Evolutionary conservation across 2,888 invertebrate species (phyloP).

Genomic region (Globia sparganii): DNA sequence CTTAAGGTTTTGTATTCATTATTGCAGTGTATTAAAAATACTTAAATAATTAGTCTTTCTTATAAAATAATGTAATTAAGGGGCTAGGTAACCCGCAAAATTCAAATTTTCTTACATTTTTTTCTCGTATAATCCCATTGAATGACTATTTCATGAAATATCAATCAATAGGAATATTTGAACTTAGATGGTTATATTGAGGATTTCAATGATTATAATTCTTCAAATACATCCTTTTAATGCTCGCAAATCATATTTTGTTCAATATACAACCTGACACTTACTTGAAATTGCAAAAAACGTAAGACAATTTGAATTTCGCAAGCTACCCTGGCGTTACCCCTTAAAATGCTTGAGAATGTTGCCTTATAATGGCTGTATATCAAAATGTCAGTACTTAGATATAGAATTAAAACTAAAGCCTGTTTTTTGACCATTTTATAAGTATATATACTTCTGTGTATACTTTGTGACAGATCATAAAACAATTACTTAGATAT

Average conservation of each 20-base stretch:
- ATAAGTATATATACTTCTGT: neutral
- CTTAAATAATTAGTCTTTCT: conserved; percentile 9
- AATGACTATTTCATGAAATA: too few species aligned
- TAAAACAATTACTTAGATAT: conserved; percentile 5
- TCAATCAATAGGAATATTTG: too few species aligned
- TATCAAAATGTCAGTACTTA: conserved; percentile 34
- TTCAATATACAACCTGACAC: neutral
- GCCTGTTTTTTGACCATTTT: conserved; percentile 34
- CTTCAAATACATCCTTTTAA: neutral
- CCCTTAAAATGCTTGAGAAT: conserved; percentile 36
- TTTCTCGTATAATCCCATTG: neutral
- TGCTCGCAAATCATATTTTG: neutral
- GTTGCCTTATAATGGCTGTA: conserved; percentile 57
- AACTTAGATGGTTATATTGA: neutral
- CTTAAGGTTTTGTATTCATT: conserved; percentile 47
- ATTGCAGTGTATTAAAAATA: conserved; percentile 43
- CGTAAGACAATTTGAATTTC: neutral
- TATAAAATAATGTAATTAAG: neutral
- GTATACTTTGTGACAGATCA: neutral
- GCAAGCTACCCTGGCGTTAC: neutral
- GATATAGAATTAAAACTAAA: conserved; percentile 25
- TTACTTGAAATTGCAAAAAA: neutral
- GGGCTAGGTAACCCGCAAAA: neutral
- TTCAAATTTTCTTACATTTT: neutral
- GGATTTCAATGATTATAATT: neutral